Base-by-base conservation (phyloP, 2,797 vertebrate genomes). In the Tauraco hartlaubi region DNA sequence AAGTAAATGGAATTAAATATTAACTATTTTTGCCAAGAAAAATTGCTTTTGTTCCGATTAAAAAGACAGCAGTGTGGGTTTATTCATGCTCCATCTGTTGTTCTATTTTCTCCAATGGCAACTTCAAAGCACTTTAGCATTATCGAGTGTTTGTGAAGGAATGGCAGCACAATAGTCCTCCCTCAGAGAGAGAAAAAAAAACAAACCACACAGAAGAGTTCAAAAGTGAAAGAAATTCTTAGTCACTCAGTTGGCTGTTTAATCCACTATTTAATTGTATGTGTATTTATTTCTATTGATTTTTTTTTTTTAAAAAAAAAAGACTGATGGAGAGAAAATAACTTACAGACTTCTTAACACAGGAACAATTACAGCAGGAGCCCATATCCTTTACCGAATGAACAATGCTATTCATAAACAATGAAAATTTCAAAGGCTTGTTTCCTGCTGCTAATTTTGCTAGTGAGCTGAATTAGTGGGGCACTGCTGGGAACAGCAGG, bases 381-480 rank as follows among this genome's bases (percentile, higher is more conserved):
- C 62, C 67, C 44, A 28, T 96, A 90, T 97, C 92, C 92, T 98
- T 97, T 94, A 94, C 87, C 35, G 66, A 96, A 95, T 94, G 97
- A 98, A 98, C 96, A 97, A 98, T 96, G 92, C 59, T 97, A 92
- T 96, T 98, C 97, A 94, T 97, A 98, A 98, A 97, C 46, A 58
- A 93, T 83, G 94, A 94, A 97, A 97, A 97, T 97, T 97, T 97
- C 97, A 97, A 98, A 98, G 91, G 88, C 93, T 97, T 97, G 68
- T 96, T 97, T 97, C 98, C 98, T 94, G 97, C 98, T 98, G 97
- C 83, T 98, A 97, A 98, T 98, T 98, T 98, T 98, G 95, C 94
- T 94, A 95, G 88, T 88, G 93, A 94, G 95, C 82, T 96, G 97
- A 98, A 98, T 98, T 97, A 98, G 96, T 20, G 5, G 62, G 91